Base-by-base conservation (phyloP, 2,113 vertebrate species). In the Pelobates fuscus region DNA sequence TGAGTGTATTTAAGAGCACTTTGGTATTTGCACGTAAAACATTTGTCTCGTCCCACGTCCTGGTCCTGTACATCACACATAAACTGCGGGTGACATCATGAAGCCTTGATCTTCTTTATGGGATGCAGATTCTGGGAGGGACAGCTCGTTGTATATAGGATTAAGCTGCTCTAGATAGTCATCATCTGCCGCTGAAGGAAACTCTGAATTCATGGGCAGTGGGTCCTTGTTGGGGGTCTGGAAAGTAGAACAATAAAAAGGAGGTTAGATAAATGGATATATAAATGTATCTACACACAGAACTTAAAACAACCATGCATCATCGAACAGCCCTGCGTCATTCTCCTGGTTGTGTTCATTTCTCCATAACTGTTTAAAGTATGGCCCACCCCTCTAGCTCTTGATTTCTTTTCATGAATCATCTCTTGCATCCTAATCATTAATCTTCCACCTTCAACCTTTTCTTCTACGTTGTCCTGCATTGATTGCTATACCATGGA, bases 1-100 rank as follows among this genome's bases (percentile, higher is more conserved):
- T 18, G 4, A 12, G 11, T 17, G 17, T 18, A 49, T 18, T 49
- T 18, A 49, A 49, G 14, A 49, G 12, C 44, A 49, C 44, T 49
- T 49, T 49, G 44, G 44, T 18, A 49, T 49, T 2, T 17, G 14
- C 44, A 37, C 32, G 10, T 37, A 37, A 37, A 37, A 37, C 5
- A 5, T 5, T 30, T 5, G 3, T 24, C 21, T 49, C 8, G 11
- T 59, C 41, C 15, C 14, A 29, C 15, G 6, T n/a, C 7, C 11
- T 20, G 25, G 23, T 15, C 18, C n/a, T n/a, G 55, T 4, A 0
- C 20, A 43, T 88, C 69, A 89, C 62, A 89, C 88, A 6, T 89
- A 90, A 80, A 90, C 84, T 18, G 87, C 88, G 17, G 81, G 80
- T 7, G 88, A 90, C 81, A 88, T 88, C n/a, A 90, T 78, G 37